Conservation (phyloP, 2,113 vertebrate species). For the Lepisosteus oculatus region DNA sequence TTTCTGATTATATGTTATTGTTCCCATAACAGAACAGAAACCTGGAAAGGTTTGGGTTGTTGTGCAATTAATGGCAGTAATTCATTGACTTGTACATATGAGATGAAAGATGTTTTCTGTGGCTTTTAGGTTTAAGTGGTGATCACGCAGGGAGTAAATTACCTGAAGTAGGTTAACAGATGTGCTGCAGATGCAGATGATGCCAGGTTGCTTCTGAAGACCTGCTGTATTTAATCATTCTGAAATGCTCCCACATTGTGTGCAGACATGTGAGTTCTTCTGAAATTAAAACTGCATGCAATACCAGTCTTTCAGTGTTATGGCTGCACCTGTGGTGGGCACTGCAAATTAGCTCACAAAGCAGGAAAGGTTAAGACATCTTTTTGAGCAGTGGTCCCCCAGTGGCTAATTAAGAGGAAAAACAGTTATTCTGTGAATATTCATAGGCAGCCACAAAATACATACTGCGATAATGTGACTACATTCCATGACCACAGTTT, state of each 20-base stretch:
- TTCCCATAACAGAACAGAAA: no score
- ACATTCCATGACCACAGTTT: no score
- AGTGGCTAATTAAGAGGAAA: slow-evolving; percentile 4
- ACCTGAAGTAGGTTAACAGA: slow-evolving; percentile 16
- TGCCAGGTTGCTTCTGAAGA: neutral
- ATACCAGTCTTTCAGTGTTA: neutral
- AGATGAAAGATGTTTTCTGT: neutral
- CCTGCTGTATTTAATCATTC: slow-evolving; percentile 1
- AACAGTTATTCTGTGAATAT: neutral
- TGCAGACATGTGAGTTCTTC: neutral
- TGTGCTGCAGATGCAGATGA: neutral
- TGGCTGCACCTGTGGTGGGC: neutral
- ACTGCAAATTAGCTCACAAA: neutral
- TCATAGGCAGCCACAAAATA: neutral
- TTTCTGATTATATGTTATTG: no score
- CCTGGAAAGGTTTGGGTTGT: no score
- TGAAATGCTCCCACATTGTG: neutral
- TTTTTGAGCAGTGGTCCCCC: neutral
- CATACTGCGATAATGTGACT: no score
- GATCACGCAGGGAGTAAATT: slow-evolving; percentile 4
- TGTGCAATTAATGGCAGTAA: no score
- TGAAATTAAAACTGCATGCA: neutral
- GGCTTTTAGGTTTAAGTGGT: neutral
- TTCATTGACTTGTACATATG: no score
- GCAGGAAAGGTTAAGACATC: neutral